Percentiles rank a stretch among this genome's conserved stretches.
These are phyloP conservation scores for Zaprionus camerounensis DNA, from an alignment of 1,140 invertebrate species.

Conservation along the genomic window DNA sequence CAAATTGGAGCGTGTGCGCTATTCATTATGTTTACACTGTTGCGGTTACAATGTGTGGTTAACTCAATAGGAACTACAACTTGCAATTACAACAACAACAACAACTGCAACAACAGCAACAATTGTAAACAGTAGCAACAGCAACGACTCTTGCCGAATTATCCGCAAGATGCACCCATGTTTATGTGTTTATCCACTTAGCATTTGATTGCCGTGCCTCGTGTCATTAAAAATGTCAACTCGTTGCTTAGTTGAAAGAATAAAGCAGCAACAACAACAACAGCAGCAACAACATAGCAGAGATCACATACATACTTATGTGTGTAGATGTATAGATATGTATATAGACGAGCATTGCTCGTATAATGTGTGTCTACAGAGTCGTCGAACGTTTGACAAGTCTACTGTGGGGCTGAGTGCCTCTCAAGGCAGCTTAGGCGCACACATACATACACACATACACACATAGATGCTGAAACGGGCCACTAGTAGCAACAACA, in stretches of 20 bases:
- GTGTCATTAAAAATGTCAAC: conserved; percentile 66
- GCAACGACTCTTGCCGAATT: conserved; percentile 57
- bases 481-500: conserved; percentile 44
- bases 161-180: conserved; percentile 59
- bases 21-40: conserved; percentile 20
- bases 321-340: not conserved
- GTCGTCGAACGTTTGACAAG: conserved; percentile 72
- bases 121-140: not conserved
- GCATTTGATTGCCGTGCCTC: conserved; percentile 53
- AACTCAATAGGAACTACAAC: conserved; percentile 41
- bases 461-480: conserved; percentile 33
- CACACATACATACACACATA: conserved; percentile 29
- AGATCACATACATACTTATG: conserved; percentile 1
- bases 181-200: conserved; percentile 46
- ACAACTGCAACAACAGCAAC: conserved; percentile 14
- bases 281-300: not conserved
- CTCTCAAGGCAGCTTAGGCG: conserved; percentile 62
- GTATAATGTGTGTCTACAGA: conserved; percentile 28
- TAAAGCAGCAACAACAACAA: conserved; percentile 13
- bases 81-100: conserved; percentile 27
- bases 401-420: conserved; percentile 68
- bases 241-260: conserved; percentile 27
- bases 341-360: conserved; percentile 16
- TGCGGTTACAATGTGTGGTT: conserved; percentile 33
- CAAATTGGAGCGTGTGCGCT: conserved; percentile 47